Evolutionary conservation across 2,888 invertebrate genomes (phyloP), one percentile per base, ranked within the genome.

Genomic region (Dichetophora obliterata): DNA sequence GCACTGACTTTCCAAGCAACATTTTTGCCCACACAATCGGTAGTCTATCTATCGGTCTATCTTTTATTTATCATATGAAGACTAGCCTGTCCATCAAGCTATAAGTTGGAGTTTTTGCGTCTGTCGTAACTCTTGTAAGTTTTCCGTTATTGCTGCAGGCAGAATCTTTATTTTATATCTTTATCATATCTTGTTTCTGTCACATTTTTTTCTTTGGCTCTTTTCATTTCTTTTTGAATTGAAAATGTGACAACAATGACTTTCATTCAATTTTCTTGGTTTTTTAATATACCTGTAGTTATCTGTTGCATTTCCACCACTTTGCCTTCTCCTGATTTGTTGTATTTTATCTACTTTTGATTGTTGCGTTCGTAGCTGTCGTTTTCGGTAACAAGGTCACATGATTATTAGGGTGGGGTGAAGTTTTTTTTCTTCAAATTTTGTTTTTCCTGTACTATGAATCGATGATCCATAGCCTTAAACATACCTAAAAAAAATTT

Each of bases 361-460:
- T 59, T 71, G 71, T 4, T 34, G 14, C 24, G 22, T 2, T 14
- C 14, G 24, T 59, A 43, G 59, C 16, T 68, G 34, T 69, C 22
- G 57, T 72, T 57, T 72, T 72, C 59, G 71, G 71, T 72, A 72
- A 72, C 71, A 72, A 72, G 71, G 71, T 72, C 71, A 57, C 59
- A 59, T 59, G 71, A 71, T 57, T n/a, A n/a, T n/a, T n/a, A n/a
- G n/a, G n/a, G n/a, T n/a, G n/a, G n/a, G n/a, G n/a, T n/a, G n/a
- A n/a, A n/a, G n/a, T n/a, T n/a, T n/a, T n/a, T n/a, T n/a, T n/a
- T n/a, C n/a, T n/a, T n/a, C n/a, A n/a, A n/a, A n/a, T n/a, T n/a
- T n/a, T n/a, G n/a, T n/a, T n/a, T n/a, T n/a, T n/a, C n/a, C n/a
- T n/a, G n/a, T n/a, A n/a, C n/a, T n/a, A n/a, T n/a, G n/a, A n/a